These are phyloP conservation scores for Pachymerium ferrugineum DNA, from an alignment of 2,888 invertebrate species.

Conservation along the genomic window DNA sequence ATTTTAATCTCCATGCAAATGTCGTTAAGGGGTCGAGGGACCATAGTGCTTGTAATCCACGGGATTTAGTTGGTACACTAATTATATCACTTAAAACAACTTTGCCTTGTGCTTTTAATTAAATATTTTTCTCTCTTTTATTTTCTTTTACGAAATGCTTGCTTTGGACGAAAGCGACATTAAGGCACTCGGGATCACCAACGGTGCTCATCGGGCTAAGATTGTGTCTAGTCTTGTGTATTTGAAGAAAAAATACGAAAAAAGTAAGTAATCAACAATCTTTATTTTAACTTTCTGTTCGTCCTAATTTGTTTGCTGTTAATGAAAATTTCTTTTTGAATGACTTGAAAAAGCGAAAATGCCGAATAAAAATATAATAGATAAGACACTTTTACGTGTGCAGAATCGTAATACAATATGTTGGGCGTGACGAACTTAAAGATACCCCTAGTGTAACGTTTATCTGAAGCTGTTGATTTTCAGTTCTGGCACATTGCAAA, in stretches of 20 bases:
- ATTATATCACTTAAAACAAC: not conserved
- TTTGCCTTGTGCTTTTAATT: not conserved
- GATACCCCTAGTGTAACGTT: too few relatives aligned
- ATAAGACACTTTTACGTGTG: too few relatives aligned
- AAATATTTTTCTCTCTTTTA: conserved; percentile 29
- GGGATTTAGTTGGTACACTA: not conserved
- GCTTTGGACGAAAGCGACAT: conserved; percentile 57
- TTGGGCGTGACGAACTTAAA: too few relatives aligned
- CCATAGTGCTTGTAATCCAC: too few relatives aligned
- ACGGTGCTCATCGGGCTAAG: conserved; percentile 59
- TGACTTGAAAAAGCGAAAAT: too few relatives aligned
- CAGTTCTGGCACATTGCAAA: too few relatives aligned
- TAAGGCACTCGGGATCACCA: conserved; percentile 58
- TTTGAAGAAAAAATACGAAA: conserved; percentile 51
- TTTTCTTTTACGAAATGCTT: conserved; percentile 51
- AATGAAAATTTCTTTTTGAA: not conserved
- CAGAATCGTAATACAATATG: too few relatives aligned
- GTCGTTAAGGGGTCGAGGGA: not conserved
- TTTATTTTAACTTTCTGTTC: not conserved
- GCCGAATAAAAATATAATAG: too few relatives aligned
- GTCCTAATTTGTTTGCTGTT: not conserved
- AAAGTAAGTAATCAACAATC: not conserved
- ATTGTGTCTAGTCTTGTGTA: conserved; percentile 61
- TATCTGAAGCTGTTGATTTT: too few relatives aligned
- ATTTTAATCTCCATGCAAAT: conserved; percentile 16